These are phyloP conservation scores for Triplophysa rosa DNA, from an alignment of 2,113 vertebrate genomes.

Conservation along the genomic window DNA sequence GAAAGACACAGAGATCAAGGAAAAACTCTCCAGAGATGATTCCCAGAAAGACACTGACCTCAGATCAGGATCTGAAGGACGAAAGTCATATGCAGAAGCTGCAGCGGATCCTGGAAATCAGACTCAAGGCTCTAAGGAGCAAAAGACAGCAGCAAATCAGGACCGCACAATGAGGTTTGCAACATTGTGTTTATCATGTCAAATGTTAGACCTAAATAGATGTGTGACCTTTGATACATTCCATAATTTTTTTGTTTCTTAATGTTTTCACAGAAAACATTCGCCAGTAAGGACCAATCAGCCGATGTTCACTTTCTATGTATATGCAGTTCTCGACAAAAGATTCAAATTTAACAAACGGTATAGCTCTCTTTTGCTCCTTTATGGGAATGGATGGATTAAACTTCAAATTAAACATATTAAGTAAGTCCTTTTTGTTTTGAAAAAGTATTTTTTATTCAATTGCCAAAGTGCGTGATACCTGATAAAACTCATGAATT, in stretches of 20 bases:
- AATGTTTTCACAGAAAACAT: no score
- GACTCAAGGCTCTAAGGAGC: background rate
- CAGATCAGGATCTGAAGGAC: background rate
- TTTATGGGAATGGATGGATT: accelerated
- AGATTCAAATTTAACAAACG: conserved; percentile 58
- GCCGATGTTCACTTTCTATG: conserved; percentile 63
- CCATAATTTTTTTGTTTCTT: background rate
- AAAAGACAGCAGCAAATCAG: background rate
- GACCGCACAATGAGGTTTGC: background rate
- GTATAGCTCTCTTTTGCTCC: background rate
- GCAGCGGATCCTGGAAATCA: background rate
- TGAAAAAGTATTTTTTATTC: background rate
- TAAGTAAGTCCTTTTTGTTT: conserved; percentile 54
- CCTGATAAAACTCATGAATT: no score
- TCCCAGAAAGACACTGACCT: background rate
- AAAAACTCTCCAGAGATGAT: background rate
- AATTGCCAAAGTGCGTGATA: background rate
- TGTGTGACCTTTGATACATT: background rate
- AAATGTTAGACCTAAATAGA: background rate
- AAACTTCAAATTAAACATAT: conserved; percentile 52
- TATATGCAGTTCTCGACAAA: conserved; percentile 67
- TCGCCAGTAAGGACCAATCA: background rate
- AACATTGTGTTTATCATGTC: background rate
- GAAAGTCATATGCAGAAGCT: conserved; percentile 29
- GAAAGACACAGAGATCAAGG: conserved; percentile 26